Base-by-base conservation (phyloP, 2,888 invertebrate species). In the Nasonovia ribisnigri region DNA sequence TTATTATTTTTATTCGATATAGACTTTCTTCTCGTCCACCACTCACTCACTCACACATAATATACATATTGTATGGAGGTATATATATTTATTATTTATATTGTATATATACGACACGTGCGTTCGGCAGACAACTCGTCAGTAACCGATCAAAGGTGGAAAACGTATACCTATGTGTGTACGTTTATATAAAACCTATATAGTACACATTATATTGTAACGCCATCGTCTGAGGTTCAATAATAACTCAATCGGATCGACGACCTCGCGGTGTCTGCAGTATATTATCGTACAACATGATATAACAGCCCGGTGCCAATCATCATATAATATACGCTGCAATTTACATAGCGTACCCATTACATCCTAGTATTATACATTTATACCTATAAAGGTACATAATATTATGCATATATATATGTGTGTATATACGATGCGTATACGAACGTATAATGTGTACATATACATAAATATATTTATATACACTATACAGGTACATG, bases 181-280 rank as follows among this genome's bases (percentile, higher is more conserved):
- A 46, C 13, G n/a, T 87, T 29, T 86, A 48, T 54, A 77, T 57
- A 57, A 36, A 20, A 36, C 77, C 36, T 77, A 77, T 36, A 77
- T 36, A n/a, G 6, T 67, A 77, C 36, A 77, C 46, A 26, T 48
- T 60, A 42, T 46, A 26, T 89, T 88, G 84, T 92, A 88, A 88
- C 92, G 88, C 92, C 92, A 51, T 67, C 86, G 36, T 92, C 87
- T 36, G 29, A 67, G n/a, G 54, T 57, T 77, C 89, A 48, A 84
- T 92, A 93, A 93, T 84, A 92, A 89, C 92, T 93, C 93, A 93
- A 93, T 93, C 93, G 90, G 93, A 93, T 93, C 93, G 90, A 86
- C 93, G 93, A 93, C 93, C 93, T 93, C 93, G 46, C 57, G 57
- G 90, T 36, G 86, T 48, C 92, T 48, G 36, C 20, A 26, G 57